Conservation (phyloP, 2,888 invertebrate genomes). For the Cerceris rybyensis region DNA sequence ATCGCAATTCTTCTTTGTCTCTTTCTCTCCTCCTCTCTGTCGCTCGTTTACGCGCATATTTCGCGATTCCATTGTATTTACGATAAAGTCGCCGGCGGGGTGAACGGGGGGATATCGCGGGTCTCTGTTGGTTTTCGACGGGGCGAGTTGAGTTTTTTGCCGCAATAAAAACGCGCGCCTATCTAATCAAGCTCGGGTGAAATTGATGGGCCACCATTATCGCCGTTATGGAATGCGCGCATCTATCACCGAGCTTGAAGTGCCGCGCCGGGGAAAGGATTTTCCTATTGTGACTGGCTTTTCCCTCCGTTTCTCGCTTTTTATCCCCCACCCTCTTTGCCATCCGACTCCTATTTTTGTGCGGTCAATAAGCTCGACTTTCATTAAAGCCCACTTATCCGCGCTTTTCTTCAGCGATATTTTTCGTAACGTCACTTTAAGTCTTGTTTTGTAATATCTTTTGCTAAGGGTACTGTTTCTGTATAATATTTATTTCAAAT, state of each 20-base stretch:
- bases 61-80: conserved; percentile 67
- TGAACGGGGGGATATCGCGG: neutral
- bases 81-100: conserved; percentile 64
- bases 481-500: too few relatives aligned
- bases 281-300: conserved; percentile 56
- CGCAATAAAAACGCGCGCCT: conserved; percentile 70
- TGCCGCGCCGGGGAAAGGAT: conserved; percentile 47
- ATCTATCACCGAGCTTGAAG: conserved; percentile 61
- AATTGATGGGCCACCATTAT: conserved; percentile 73
- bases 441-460: too few relatives aligned
- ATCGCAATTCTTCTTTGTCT: too few relatives aligned
- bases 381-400: neutral
- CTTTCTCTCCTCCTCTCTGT: neutral
- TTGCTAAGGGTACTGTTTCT: too few relatives aligned
- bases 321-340: neutral
- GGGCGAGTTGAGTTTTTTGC: conserved; percentile 63
- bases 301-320: conserved; percentile 30
- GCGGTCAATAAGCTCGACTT: conserved; percentile 9
- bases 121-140: conserved; percentile 58
- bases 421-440: too few relatives aligned
- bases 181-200: conserved; percentile 70
- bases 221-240: conserved; percentile 63
- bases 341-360: conserved; percentile 2
- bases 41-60: conserved; percentile 43
- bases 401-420: neutral